phyloP scores from a whole-genome alignment of 2,797 vertebrate species.

The Sebastes diaconus region DNA sequence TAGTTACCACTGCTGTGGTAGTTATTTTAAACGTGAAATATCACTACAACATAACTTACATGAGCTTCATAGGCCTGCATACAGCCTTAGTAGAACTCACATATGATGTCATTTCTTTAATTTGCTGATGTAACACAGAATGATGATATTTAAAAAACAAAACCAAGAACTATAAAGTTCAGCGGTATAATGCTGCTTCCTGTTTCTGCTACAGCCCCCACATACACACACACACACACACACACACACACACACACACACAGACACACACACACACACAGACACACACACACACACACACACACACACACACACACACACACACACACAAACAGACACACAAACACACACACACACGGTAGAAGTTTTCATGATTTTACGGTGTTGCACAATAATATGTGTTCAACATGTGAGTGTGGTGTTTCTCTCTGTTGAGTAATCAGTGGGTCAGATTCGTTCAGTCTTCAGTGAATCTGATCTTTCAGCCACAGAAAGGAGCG shows the following conservation, averaged over 20 bases:
- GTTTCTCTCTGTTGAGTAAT: background rate
- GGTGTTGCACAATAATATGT: background rate
- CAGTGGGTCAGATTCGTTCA: no score
- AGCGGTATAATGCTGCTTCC: no score
- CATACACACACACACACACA: background rate
- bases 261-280: background rate
- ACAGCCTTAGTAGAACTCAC: background rate
- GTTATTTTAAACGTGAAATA: background rate
- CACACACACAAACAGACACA: background rate
- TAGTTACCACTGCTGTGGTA: background rate
- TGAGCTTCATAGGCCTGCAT: no score
- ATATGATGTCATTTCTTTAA: background rate
- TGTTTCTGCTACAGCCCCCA: background rate
- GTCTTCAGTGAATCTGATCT: background rate
- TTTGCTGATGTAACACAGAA: background rate
- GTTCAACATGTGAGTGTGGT: background rate
- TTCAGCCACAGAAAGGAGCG: no score
- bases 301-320: background rate
- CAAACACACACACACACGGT: background rate
- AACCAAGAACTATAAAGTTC: no score
- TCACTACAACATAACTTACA: no score
- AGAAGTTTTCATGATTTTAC: background rate
- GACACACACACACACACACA: background rate
- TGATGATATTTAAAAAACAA: no score
- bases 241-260: background rate